Evolutionary conservation across 2,888 invertebrate genomes (phyloP).

Genomic region (Caenorhabditis doughertyi): DNA sequence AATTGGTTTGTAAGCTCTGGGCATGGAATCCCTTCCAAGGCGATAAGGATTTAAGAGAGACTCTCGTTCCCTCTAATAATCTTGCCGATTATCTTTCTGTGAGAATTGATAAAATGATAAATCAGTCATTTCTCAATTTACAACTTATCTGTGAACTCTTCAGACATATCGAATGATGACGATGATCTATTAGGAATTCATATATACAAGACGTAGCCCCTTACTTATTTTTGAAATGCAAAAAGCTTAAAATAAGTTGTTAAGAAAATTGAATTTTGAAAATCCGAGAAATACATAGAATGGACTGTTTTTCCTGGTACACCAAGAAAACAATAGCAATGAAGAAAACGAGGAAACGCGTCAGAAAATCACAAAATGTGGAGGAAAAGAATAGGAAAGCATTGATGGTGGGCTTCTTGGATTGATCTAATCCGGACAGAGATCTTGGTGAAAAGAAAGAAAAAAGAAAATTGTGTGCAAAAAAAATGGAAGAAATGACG

Average conservation of each 20-base stretch:
- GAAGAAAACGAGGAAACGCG: constrained; percentile 11
- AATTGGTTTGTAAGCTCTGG: constrained; percentile 17
- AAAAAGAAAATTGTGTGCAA: constrained; percentile 4
- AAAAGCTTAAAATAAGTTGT: background rate
- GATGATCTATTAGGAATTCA: no score
- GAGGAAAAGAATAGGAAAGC: constrained; percentile 3
- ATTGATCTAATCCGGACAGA: constrained; percentile 47
- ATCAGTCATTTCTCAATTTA: background rate
- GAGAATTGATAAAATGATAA: constrained; percentile 26
- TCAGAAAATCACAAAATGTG: constrained; percentile 25
- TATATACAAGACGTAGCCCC: background rate
- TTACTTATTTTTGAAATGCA: background rate
- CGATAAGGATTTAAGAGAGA: constrained; percentile 10
- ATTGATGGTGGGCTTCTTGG: constrained; percentile 43
- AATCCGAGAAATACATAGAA: background rate
- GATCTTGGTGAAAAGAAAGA: constrained; percentile 1
- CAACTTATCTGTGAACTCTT: no score
- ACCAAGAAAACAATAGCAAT: background rate
- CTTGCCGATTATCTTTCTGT: constrained; percentile 4
- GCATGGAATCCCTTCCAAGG: constrained; percentile 22
- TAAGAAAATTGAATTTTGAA: background rate
- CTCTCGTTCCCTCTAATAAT: constrained; percentile 20
- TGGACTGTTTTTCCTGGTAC: background rate
- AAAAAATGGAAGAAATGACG: constrained; percentile 14
- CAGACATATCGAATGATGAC: no score